A percentile compares a stretch with the other conserved stretches of the same genome.
phyloP scores from a whole-genome alignment of 1,140 invertebrate genomes.

The Lepidurus couesii region DNA sequence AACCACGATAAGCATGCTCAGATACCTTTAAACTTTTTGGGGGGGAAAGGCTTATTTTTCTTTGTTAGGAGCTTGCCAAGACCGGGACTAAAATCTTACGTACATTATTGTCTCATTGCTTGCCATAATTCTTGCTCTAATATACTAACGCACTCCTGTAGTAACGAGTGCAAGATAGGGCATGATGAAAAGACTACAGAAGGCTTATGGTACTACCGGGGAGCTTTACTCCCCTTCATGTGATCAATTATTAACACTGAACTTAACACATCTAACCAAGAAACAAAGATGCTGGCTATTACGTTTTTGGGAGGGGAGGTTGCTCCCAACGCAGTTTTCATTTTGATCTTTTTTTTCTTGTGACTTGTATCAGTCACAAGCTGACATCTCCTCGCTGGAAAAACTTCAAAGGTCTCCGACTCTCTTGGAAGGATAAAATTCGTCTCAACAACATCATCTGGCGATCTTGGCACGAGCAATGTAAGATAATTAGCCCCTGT shows the following conservation, averaged over 20 bases:
- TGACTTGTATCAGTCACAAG: constrained; percentile 70
- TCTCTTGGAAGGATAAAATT: constrained; percentile 97
- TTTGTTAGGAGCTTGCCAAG: too few species aligned
- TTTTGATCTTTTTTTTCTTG: background rate
- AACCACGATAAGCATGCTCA: background rate
- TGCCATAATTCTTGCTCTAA: background rate
- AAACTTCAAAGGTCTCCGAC: constrained; percentile 92
- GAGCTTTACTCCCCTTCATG: too few species aligned
- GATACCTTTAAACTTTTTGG: background rate
- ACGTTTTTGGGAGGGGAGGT: background rate
- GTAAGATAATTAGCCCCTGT: constrained; percentile 57
- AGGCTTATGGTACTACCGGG: background rate
- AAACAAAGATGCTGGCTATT: background rate
- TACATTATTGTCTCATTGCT: background rate
- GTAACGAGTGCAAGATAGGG: background rate
- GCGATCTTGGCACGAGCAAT: constrained; percentile 99
- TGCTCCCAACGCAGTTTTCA: background rate
- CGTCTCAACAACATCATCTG: constrained; percentile 99
- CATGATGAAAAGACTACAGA: background rate
- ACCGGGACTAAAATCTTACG: background rate
- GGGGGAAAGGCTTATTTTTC: background rate
- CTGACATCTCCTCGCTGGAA: constrained; percentile 99
- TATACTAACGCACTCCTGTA: background rate
- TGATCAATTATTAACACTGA: too few species aligned
- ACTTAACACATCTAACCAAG: too few species aligned